Percentiles rank a stretch among this genome's conserved stretches.
These are phyloP conservation scores for Actenoides lindsayi DNA, from an alignment of 2,113 vertebrate species.

Conservation along the genomic window DNA sequence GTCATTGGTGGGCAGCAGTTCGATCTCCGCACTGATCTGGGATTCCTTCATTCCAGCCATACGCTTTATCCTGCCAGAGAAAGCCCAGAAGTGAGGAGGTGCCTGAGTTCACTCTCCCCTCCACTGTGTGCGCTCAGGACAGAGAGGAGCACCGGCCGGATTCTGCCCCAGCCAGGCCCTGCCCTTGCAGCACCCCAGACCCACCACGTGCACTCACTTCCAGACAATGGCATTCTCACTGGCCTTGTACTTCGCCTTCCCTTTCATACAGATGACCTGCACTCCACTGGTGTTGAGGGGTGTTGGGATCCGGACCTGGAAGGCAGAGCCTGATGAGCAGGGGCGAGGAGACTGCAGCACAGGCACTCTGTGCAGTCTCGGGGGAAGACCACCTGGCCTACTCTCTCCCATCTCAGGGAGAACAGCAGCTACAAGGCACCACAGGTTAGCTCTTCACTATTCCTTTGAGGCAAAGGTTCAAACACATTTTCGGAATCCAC, in stretches of 20 bases:
- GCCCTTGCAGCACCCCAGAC: not conserved
- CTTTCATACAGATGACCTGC: conserved; percentile 99
- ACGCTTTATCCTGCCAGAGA: conserved; percentile 89
- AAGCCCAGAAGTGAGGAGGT: not conserved
- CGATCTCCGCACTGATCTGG: conserved; percentile 98
- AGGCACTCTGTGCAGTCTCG: not conserved
- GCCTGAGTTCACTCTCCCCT: not conserved
- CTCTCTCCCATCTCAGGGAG: not conserved
- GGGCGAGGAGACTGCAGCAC: not conserved
- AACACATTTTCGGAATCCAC: not conserved
- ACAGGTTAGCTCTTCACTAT: not conserved
- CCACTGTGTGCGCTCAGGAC: not conserved
- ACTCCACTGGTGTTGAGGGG: conserved; percentile 98
- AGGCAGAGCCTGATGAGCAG: not conserved
- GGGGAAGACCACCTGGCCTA: rapidly evolving
- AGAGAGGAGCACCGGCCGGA: not conserved
- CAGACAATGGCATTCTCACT: conserved; percentile 99
- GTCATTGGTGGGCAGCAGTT: conserved; percentile 97
- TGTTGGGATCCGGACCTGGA: conserved; percentile 95
- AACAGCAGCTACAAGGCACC: not conserved
- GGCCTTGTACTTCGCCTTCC: conserved; percentile 99
- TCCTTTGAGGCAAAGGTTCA: not conserved
- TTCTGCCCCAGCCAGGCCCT: too few relatives aligned
- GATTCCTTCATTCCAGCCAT: conserved; percentile 99
- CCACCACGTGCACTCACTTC: conserved; percentile 84